Evolutionary conservation across 2,113 vertebrate genomes (phyloP).

Genomic region (Solea solea): DNA sequence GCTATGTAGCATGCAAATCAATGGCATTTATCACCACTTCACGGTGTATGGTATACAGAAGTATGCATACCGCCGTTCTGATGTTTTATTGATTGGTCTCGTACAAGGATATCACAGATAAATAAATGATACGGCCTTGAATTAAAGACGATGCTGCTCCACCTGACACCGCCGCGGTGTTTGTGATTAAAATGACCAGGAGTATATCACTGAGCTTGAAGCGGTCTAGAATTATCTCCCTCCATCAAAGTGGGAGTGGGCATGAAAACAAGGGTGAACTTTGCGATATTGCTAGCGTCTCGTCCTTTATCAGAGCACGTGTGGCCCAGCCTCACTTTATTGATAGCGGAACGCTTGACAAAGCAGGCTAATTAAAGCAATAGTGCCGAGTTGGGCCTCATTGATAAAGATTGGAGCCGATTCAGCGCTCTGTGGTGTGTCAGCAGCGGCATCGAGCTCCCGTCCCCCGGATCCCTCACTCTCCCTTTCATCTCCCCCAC

Average conservation of each 20-base stretch:
- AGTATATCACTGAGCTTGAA: constrained; percentile 17
- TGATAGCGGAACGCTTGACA: constrained; percentile 67
- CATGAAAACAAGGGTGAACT: constrained; percentile 40
- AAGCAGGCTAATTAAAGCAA: constrained; percentile 82
- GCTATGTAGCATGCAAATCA: constrained; percentile 55
- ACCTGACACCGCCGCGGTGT: constrained; percentile 13
- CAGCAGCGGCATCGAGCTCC: constrained; percentile 70
- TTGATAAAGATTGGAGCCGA: constrained; percentile 84
- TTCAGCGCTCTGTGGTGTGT: constrained; percentile 79
- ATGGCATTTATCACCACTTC: constrained; percentile 31
- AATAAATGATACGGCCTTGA: constrained; percentile 65
- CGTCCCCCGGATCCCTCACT: constrained; percentile 79
- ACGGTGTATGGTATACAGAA: constrained; percentile 9
- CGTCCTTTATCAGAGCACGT: constrained; percentile 29
- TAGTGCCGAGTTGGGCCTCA: constrained; percentile 68
- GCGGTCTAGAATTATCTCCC: constrained; percentile 46
- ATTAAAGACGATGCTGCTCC: constrained; percentile 41
- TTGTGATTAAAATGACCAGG: constrained; percentile 28
- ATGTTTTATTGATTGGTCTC: constrained; percentile 54
- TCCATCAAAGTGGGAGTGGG: constrained; percentile 52
- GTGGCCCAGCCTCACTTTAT: constrained; percentile 55
- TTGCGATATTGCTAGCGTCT: constrained; percentile 18
- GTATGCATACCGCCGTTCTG: constrained; percentile 9
- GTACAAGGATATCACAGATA: constrained; percentile 44
- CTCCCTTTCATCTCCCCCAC: constrained; percentile 82